Base-by-base conservation (phyloP, 37 sponge, comb jelly and placozoan genomes). In the Ianthella basta region DNA sequence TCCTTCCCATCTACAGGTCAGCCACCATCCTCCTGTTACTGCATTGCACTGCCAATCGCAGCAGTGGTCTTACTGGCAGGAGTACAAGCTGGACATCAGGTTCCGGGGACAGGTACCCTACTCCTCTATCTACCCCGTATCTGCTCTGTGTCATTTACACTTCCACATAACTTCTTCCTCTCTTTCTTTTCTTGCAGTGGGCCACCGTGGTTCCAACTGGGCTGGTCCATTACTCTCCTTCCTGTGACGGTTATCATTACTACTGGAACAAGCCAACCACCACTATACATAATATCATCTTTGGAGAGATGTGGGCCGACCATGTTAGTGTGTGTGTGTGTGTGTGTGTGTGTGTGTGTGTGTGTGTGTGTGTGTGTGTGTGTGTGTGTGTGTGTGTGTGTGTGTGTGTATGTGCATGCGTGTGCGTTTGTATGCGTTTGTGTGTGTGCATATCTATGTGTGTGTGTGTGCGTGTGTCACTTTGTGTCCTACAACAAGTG, bases 11-110 rank as follows among this genome's bases (percentile, higher is more conserved):
- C 37, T 24, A 8, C 81, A 93, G 90, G 95, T 95, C 27, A 91
- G 92, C 68, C 98, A 98, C 57, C 98, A 98, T 56, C 98, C 98
- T 34, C 98, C 98, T 18, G 72, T 98, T 37, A 93, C 96, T 18
- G 94, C 96, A n/a, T 50, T 95, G 19, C 93, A 98, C 82, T 83
- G 56, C 0, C 91, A 95, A 60, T 83, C 89, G 18, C 89, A 91
- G 72, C 82, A 86, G 37, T 98, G 98, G 98, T 81, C 88, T 40
- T 89, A 94, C 56, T 98, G 98, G 98, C 89, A 93, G 72, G 96
- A 98, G 80, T 93, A 95, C 85, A 90, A 85, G 57, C 84, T 98
- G 63, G 96, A 98, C 60, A 87, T 92, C 73, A 95, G 93, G 60
- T 98, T 98, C 66, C 56, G 98, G 41, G 96, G 97, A 39, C 90